Evolutionary conservation across 2,888 invertebrate species (phyloP).

Genomic region (Melanargia galathea): DNA sequence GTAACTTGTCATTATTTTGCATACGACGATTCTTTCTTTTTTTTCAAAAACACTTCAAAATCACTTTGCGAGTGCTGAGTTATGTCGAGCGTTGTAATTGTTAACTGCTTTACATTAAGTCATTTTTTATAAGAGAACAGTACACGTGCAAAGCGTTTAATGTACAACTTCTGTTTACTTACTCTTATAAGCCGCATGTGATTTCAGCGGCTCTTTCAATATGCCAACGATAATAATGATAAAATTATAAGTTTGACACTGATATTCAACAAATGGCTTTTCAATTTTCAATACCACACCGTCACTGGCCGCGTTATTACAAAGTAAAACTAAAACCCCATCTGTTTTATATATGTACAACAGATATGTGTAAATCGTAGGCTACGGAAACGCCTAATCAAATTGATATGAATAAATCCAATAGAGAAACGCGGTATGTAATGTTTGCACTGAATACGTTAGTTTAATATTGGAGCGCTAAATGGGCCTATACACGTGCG

Average conservation of each 20-base stretch:
- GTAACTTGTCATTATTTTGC: constrained; percentile 32
- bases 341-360: not conserved
- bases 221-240: not conserved
- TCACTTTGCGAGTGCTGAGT: constrained; percentile 6
- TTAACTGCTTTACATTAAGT: not conserved
- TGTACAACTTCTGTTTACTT: not conserved
- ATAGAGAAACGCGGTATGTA: constrained; percentile 25
- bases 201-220: not conserved
- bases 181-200: not conserved
- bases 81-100: not conserved
- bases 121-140: not conserved
- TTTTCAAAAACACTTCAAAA: constrained; percentile 8
- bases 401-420: constrained; percentile 26
- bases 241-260: not conserved
- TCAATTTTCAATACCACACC: not conserved
- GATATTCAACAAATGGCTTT: not conserved
- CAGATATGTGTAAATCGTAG: not conserved
- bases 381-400: constrained; percentile 17
- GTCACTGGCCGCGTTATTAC: not conserved
- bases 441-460: constrained; percentile 29
- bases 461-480: constrained; percentile 48
- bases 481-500: constrained; percentile 60
- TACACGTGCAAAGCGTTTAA: not conserved
- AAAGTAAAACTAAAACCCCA: not conserved
- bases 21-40: constrained; percentile 20